Evolutionary conservation across 2,888 invertebrate species (phyloP).

Genomic region (Cantharis flavilabris): DNA sequence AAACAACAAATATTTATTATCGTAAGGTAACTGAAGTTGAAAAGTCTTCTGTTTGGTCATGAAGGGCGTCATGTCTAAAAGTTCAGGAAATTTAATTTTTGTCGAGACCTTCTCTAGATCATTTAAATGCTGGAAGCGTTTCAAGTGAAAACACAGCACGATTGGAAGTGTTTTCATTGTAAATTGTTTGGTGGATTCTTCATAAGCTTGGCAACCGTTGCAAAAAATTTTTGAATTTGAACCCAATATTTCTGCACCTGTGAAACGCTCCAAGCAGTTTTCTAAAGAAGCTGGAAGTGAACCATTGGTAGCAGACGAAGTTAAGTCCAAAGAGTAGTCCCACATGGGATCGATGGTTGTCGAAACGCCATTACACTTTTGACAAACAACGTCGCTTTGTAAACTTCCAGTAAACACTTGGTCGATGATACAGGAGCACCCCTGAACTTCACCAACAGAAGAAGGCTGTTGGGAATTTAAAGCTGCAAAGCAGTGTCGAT

Average conservation of each 20-base stretch:
- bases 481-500: conserved; percentile 69
- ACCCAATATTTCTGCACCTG: conserved; percentile 90
- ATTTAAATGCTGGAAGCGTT: conserved; percentile 91
- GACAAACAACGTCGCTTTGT: conserved; percentile 96
- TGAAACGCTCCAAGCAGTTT: conserved; percentile 91
- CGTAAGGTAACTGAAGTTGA: conserved; percentile 54
- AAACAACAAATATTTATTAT: conserved; percentile 89
- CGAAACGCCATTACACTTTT: conserved; percentile 91
- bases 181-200: conserved; percentile 94
- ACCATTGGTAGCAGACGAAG: conserved; percentile 59
- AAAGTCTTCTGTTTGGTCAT: conserved; percentile 63
- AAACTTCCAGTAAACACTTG: conserved; percentile 95
- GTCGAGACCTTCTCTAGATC: conserved; percentile 86
- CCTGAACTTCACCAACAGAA: conserved; percentile 34
- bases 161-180: conserved; percentile 94
- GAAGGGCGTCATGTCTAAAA: conserved; percentile 95
- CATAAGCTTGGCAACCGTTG: conserved; percentile 85
- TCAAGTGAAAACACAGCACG: conserved; percentile 95
- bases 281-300: conserved; percentile 76
- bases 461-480: conserved; percentile 37
- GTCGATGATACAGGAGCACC: conserved; percentile 95
- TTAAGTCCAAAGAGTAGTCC: conserved; percentile 96
- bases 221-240: conserved; percentile 92
- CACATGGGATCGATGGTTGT: conserved; percentile 97
- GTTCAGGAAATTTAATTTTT: conserved; percentile 91